Evolutionary conservation across 1,140 invertebrate genomes (phyloP).

Genomic region (Procambarus clarkii): DNA sequence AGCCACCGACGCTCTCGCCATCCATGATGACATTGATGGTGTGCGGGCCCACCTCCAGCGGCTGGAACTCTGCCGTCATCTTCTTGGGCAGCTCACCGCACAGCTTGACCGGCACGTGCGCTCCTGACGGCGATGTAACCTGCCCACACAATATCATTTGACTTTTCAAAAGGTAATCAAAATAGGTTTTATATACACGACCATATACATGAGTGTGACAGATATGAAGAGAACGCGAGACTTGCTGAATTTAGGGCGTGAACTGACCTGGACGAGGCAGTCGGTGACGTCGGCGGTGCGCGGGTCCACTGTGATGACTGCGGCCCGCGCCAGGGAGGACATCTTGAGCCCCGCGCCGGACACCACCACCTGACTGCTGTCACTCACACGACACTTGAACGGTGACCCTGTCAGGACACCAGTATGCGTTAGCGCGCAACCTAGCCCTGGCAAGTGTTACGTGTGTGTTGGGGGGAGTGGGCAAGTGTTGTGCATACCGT

Average conservation of each 20-base stretch:
- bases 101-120: constrained; percentile 83
- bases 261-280: constrained; percentile 79
- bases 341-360: constrained; percentile 81
- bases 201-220: no score
- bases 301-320: constrained; percentile 81
- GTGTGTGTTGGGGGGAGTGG: no score
- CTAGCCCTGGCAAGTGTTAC: no score
- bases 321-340: constrained; percentile 80
- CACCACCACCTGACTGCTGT: constrained; percentile 80
- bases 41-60: constrained; percentile 90
- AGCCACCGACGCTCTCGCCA: constrained; percentile 88
- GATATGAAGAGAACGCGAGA: no score
- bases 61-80: constrained; percentile 86
- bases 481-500: no score
- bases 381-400: constrained; percentile 87
- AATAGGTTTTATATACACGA: no score
- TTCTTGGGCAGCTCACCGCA: constrained; percentile 80
- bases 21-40: constrained; percentile 87
- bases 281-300: constrained; percentile 77
- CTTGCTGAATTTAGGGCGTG: neutral
- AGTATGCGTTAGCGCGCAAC: neutral
- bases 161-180: no score
- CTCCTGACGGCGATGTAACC: constrained; percentile 86
- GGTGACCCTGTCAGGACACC: constrained; percentile 83
- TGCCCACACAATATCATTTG: neutral